Base-by-base conservation (phyloP, 1,140 invertebrate genomes). In the Druon quercuslanigerum region DNA sequence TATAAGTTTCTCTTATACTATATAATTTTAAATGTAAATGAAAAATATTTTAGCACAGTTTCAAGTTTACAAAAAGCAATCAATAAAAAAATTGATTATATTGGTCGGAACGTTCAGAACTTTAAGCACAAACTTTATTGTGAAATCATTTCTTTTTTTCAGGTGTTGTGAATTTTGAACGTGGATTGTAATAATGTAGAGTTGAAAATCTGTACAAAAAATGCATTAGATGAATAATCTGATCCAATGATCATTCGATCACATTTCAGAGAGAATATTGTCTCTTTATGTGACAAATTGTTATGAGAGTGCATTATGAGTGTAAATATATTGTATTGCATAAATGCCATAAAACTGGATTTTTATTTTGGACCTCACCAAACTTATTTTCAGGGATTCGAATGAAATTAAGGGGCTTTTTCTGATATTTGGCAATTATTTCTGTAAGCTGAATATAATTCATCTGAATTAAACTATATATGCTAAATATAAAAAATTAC, bases 301-400 rank as follows among this genome's bases (percentile, higher is more conserved):
- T 79, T 76, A 76, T 71, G 73, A 73, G 75, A 51, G 50, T 70
- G 72, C 54, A 70, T 51, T 54, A 76, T 56, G 33, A 56, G 19
- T 79, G 78, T 79, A 79, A 79, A 79, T 79, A 79, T 76, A 79
- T 13, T 79, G 76, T 76, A 79, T 13, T 57, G 73, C 50, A 72
- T 57, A 33, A 46, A 73, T 73, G 70, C 25, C 33, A 77, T 16
- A n/a, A 72, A 66, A 19, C 70, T 73, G 51, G 54, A 40, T 9
- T 3, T 20, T 51, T 25, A 46, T 40, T 20, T 66, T 33, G 5
- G 16, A 33, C 20, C 11, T 25, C 12, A 3, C 33, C 6, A 7
- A 20, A 60, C 33, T 14, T 33, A 66, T 46, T 46, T 46, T 46
- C 25, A 33, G 25, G 25, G 2, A 33, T 33, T 33, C 4, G 25